Conservation (phyloP, 1,140 invertebrate genomes). For the Tetramorium parvispinum region DNA sequence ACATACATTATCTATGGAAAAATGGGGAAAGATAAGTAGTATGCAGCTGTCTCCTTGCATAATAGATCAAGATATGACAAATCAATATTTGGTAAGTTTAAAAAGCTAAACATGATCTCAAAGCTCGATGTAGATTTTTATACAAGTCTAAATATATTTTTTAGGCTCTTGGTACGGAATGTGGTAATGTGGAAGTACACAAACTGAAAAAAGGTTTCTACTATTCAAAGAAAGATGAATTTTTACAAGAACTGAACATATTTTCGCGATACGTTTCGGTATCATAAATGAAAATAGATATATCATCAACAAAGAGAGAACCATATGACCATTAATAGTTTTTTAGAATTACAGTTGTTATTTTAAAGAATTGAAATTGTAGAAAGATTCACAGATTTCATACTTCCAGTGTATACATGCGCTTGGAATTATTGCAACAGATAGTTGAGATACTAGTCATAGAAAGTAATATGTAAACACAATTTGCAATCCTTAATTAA, state of each 20-base stretch:
- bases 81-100: slow-evolving; percentile 82
- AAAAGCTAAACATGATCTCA: not conserved
- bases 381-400: slow-evolving; percentile 46
- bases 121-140: not conserved
- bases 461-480: not conserved
- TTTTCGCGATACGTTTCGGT: slow-evolving; percentile 83
- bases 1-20: slow-evolving; percentile 76
- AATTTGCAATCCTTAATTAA: slow-evolving; percentile 15
- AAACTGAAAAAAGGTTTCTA: slow-evolving; percentile 84
- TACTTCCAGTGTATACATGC: slow-evolving; percentile 47
- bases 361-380: not conserved
- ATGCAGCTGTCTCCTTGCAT: slow-evolving; percentile 83
- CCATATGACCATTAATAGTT: slow-evolving; percentile 23
- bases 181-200: slow-evolving; percentile 83
- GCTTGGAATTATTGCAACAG: slow-evolving; percentile 9
- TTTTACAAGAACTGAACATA: slow-evolving; percentile 80
- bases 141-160: slow-evolving; percentile 59
- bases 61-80: slow-evolving; percentile 76
- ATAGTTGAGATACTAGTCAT: not conserved
- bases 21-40: slow-evolving; percentile 77
- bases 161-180: slow-evolving; percentile 83
- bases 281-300: slow-evolving; percentile 68
- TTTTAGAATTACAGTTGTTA: slow-evolving; percentile 40
- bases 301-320: not conserved
- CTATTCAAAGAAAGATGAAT: slow-evolving; percentile 83